Evolutionary conservation across 2,113 vertebrate genomes (phyloP).

Genomic region (Leucopsar rothschildi): DNA sequence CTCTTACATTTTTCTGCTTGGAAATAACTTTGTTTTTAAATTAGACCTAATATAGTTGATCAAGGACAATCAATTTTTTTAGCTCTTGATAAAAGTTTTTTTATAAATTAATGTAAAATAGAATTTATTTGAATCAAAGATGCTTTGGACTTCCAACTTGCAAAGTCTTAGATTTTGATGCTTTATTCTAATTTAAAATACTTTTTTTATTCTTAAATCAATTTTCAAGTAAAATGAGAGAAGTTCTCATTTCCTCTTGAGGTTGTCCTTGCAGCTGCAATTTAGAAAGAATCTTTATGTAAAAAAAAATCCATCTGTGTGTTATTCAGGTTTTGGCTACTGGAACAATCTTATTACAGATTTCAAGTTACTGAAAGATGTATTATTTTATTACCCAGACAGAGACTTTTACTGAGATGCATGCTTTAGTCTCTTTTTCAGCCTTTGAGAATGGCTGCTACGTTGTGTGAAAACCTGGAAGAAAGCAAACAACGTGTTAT

Average conservation of each 20-base stretch:
- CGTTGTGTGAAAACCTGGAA: background rate
- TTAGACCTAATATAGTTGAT: background rate
- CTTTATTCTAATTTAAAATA: background rate
- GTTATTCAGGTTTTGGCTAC: background rate
- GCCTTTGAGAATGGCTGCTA: background rate
- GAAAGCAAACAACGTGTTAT: constrained; percentile 23
- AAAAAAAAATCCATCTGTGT: background rate
- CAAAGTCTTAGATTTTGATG: background rate
- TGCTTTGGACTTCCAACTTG: background rate
- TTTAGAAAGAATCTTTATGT: background rate
- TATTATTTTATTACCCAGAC: background rate
- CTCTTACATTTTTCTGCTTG: background rate
- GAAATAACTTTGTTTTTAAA: background rate
- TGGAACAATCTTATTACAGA: background rate
- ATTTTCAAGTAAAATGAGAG: background rate
- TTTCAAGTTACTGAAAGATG: background rate
- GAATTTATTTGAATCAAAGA: background rate
- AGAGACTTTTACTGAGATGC: background rate
- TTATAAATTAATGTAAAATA: background rate
- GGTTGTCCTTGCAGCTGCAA: background rate
- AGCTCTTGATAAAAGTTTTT: background rate
- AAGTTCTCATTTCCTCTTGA: background rate
- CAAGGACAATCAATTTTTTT: background rate
- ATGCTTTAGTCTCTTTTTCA: constrained; percentile 8
- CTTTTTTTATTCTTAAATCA: background rate